Conservation (phyloP, 2,113 vertebrate species). For the Bufo bufo region DNA sequence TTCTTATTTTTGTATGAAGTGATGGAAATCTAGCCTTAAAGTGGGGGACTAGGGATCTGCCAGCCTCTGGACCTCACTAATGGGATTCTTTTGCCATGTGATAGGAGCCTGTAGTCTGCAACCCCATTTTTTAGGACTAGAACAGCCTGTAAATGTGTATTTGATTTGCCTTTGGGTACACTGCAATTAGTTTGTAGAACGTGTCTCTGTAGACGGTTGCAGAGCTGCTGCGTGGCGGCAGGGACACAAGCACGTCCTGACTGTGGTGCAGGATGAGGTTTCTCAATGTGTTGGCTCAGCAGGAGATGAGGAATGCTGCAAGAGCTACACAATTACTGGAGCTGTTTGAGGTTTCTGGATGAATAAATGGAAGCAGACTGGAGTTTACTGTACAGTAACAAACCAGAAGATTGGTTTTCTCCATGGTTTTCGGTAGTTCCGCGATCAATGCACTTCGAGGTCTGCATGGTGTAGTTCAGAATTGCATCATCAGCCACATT, state of each 20-base stretch:
- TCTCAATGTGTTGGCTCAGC: slow-evolving; percentile 53
- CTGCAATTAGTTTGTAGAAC: not conserved
- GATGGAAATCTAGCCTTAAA: not conserved
- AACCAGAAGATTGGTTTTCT: not conserved
- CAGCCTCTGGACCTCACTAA: not conserved
- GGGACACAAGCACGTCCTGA: not conserved
- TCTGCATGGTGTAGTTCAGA: not conserved
- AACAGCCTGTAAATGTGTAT: not conserved
- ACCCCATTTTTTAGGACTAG: not conserved
- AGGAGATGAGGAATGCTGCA: slow-evolving; percentile 45
- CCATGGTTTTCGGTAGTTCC: not conserved
- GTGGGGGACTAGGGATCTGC: not conserved
- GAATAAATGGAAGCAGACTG: slow-evolving; percentile 21
- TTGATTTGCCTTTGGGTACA: not conserved
- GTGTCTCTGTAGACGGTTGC: not conserved
- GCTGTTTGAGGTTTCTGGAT: slow-evolving; percentile 20
- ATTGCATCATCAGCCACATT: not conserved
- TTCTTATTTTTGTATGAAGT: no score
- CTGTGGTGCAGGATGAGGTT: slow-evolving; percentile 31
- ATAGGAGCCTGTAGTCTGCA: not conserved
- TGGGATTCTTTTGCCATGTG: not conserved
- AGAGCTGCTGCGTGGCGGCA: not conserved
- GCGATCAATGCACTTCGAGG: not conserved
- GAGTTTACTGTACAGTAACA: not conserved
- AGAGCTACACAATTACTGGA: slow-evolving; percentile 10